Percentiles rank a stretch among this genome's conserved stretches.
These are phyloP conservation scores for Dipodomys merriami DNA, from an alignment of 2,113 vertebrate species.

Conservation along the genomic window DNA sequence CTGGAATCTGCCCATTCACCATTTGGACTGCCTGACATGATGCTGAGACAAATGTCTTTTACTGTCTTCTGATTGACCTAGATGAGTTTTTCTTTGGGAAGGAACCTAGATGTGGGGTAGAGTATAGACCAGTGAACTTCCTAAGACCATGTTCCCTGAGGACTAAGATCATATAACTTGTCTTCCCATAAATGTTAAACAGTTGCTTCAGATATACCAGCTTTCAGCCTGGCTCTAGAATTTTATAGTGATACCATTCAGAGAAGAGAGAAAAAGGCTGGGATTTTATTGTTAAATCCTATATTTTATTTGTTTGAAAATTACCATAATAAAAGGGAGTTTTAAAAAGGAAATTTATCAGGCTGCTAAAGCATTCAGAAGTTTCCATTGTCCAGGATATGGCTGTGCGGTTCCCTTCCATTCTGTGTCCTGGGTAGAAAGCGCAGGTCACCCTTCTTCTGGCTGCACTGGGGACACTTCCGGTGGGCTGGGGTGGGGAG, in stretches of 20 bases:
- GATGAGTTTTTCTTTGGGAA: not conserved
- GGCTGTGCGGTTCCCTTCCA: not conserved
- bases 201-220: not conserved
- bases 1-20: not conserved
- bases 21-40: not conserved
- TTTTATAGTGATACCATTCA: not conserved
- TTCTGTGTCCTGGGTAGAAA: not conserved
- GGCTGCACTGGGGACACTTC: not conserved
- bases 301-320: constrained; percentile 30
- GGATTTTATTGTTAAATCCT: constrained; percentile 5
- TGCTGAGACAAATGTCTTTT: not conserved
- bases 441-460: not conserved
- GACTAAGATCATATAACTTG: not conserved
- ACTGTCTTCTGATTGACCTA: not conserved
- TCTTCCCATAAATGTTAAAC: not conserved
- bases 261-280: not conserved
- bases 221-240: not conserved
- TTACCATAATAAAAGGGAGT: not conserved
- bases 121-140: not conserved
- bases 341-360: not conserved
- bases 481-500: not conserved
- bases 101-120: not conserved
- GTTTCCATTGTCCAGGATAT: not conserved
- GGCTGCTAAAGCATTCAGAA: constrained; percentile 1
- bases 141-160: not conserved